Base-by-base conservation (phyloP, 2,113 vertebrate species). In the Halichoerus grypus region DNA sequence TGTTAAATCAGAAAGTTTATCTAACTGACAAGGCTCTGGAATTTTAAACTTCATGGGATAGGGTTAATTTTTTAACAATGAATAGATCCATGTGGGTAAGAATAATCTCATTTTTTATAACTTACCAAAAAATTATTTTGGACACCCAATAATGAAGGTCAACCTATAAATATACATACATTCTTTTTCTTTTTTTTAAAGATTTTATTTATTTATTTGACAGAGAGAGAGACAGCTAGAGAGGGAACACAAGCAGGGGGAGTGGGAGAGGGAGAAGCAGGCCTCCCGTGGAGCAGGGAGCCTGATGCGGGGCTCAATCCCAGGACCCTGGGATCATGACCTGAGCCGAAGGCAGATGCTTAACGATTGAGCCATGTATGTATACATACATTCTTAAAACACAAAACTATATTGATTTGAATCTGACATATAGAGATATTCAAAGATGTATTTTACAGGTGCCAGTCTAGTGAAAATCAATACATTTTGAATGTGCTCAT, bases 381-480 rank as follows among this genome's bases (percentile, higher is more conserved):
- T 36, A 59, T 1, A 90, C 69, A 4, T n/a, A 84, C 4, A 57
- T 63, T 92, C 93, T 95, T 31, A 59, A 96, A 96, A 65, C 49
- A 95, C 19, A 91, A 80, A 28, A 91, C 7, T 88, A 13, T 49
- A 94, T 95, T 97, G 91, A 96, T 77, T 97, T 97, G 82, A 2
- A 0, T 71, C 90, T 97, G 88, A 79, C 26, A 80, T 84, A 84
- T 61, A 94, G 91, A 97, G 31, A 94, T 74, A 79, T 42, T 88
- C 36, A 95, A 79, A 91, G 55, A 88, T 49, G 71, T 79, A 69
- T 77, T 88, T 95, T 97, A 85, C 21, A 67, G 39, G 59, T 71
- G n/a, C 51, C 85, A 85, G 22, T 93, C 46, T 91, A 63, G 42
- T 24, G 7, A 85, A 93, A 19, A 82, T 85, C 76, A 94, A 95